Evolutionary conservation across 2,888 invertebrate species (phyloP).

Genomic region (Elysia crispata): DNA sequence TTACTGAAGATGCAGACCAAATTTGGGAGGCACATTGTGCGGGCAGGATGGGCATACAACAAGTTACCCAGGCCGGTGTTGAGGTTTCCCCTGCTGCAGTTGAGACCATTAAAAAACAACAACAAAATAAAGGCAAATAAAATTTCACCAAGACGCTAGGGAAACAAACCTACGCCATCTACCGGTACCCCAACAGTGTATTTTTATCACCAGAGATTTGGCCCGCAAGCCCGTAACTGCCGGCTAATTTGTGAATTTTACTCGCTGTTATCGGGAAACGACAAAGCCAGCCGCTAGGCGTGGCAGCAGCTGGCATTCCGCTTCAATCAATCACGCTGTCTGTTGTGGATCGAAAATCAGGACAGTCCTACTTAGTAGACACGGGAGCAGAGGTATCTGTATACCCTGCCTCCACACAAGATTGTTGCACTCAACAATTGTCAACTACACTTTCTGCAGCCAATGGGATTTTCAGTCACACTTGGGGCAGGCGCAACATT

Average conservation of each 20-base stretch:
- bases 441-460: slow-evolving; percentile 18
- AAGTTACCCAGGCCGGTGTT: background rate
- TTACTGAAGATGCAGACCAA: slow-evolving; percentile 29
- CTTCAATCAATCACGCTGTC: slow-evolving; percentile 25
- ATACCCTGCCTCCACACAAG: slow-evolving; percentile 18
- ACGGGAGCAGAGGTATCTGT: slow-evolving; percentile 14
- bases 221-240: slow-evolving; percentile 19
- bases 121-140: background rate
- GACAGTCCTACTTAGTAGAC: background rate
- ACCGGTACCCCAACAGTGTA: background rate
- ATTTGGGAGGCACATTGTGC: slow-evolving; percentile 26
- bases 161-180: background rate
- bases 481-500: slow-evolving; percentile 32
- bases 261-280: slow-evolving; percentile 16
- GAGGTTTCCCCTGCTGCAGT: background rate
- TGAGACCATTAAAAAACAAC: background rate
- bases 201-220: slow-evolving; percentile 15
- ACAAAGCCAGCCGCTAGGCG: slow-evolving; percentile 33
- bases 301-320: slow-evolving; percentile 30
- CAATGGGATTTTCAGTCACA: slow-evolving; percentile 22
- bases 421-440: slow-evolving; percentile 14
- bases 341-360: slow-evolving; percentile 20
- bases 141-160: background rate
- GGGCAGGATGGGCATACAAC: background rate
- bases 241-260: slow-evolving; percentile 29